Conservation (phyloP, 2,888 invertebrate species). For the Tiphia femorata region DNA sequence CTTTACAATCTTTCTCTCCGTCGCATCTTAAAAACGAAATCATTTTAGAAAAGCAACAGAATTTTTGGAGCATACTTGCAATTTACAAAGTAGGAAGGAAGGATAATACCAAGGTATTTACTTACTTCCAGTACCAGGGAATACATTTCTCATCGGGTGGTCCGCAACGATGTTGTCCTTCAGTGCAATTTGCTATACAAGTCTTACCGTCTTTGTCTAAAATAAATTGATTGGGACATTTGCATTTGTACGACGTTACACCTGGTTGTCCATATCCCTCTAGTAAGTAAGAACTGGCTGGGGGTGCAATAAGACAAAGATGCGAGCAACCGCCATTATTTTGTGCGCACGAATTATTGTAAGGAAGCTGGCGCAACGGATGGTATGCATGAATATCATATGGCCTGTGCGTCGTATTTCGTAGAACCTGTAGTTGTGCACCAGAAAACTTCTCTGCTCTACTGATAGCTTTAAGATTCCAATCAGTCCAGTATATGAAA, state of each 20-base stretch:
- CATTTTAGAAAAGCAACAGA: neutral
- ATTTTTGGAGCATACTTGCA: neutral
- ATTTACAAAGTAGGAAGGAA: neutral
- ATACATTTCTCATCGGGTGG: conserved; percentile 80
- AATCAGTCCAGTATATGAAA: conserved; percentile 96
- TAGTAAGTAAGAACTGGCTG: conserved; percentile 81
- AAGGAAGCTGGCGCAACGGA: conserved; percentile 86
- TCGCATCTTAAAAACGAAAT: conserved; percentile 78
- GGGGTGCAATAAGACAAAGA: conserved; percentile 91
- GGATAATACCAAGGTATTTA: too few species aligned
- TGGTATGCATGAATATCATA: conserved; percentile 95
- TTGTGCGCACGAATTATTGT: conserved; percentile 89
- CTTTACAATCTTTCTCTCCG: conserved; percentile 92
- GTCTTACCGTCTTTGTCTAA: conserved; percentile 85
- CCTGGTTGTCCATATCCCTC: conserved; percentile 87
- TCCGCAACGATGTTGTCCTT: conserved; percentile 85
- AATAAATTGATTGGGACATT: conserved; percentile 95
- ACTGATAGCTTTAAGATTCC: conserved; percentile 95
- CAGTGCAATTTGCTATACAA: conserved; percentile 95
- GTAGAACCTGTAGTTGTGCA: conserved; percentile 78
- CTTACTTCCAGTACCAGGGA: conserved; percentile 84
- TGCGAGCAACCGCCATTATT: conserved; percentile 98
- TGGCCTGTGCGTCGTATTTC: conserved; percentile 95
- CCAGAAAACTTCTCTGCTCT: conserved; percentile 94
- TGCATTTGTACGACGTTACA: conserved; percentile 84